These are phyloP conservation scores for Okamejei kenojei DNA, from an alignment of 2,797 vertebrate genomes.

Conservation along the genomic window DNA sequence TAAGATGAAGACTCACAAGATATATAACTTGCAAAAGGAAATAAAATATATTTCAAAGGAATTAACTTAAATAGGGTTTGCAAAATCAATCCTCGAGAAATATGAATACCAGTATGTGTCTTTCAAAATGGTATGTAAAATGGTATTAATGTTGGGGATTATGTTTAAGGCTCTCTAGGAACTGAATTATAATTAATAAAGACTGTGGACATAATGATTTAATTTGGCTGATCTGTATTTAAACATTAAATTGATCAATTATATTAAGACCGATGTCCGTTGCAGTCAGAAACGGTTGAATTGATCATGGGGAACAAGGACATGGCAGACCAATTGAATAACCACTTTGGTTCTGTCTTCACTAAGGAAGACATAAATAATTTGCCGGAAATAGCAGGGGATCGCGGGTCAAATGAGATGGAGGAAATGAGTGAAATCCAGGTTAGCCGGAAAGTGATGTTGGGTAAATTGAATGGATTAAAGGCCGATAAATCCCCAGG, in stretches of 20 bases:
- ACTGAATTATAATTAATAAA: background rate
- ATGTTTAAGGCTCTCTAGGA: background rate
- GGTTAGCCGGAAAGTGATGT: too few relatives aligned
- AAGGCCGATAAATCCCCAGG: too few relatives aligned
- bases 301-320: too few relatives aligned
- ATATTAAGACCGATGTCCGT: background rate
- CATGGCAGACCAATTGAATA: too few relatives aligned
- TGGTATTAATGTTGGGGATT: background rate
- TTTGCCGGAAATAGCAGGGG: too few relatives aligned
- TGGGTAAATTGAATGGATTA: too few relatives aligned
- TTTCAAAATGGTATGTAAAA: background rate
- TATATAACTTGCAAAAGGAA: background rate
- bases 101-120: background rate
- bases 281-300: too few relatives aligned
- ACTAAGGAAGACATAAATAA: too few relatives aligned
- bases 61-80: background rate
- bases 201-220: background rate
- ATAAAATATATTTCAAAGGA: background rate
- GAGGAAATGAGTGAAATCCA: too few relatives aligned
- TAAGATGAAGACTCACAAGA: background rate
- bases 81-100: background rate
- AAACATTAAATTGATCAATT: background rate
- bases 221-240: background rate
- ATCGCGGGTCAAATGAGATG: too few relatives aligned
- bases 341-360: too few relatives aligned